Evolutionary conservation across 37 sponge, comb jelly and placozoan genomes (phyloP), one percentile per base, ranked within the genome.

Genomic region (Ianthella basta): DNA sequence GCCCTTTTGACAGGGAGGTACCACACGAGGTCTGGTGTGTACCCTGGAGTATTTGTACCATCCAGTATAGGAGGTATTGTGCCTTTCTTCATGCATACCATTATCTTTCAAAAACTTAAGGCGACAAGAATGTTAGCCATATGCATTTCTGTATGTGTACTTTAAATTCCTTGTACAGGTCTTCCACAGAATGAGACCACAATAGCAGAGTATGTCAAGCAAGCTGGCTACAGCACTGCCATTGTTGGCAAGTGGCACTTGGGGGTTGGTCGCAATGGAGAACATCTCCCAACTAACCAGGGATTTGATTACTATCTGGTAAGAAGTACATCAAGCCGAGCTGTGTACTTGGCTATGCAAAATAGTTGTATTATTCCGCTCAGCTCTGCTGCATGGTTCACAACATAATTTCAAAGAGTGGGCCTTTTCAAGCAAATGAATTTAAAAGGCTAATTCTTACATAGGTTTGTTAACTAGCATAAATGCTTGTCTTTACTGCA

Each of bases 171-270:
- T 15, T 18, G 16, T 18, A 36, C 57, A 88, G 92, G 92, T 61
- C 78, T 91, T 10, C 88, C 91, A 24, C 81, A 66, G 25, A 90
- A 94, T 73, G 94, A 94, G 70, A 90, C 90, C 38, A 94, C 94
- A 0, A 83, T 90, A 38, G 94, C 94, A 27, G 91, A 90, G 74
- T 54, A 29, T 12, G 81, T 94, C 35, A 94, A 94, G 75, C 13
- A 53, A 23, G 88, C 35, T 56, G 94, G 94, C 0, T 94, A 94
- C 81, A 73, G 30, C 56, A 88, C 91, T 24, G 89, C 59, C 19
- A 94, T 94, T 20, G 89, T 94, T 14, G 94, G 94, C 14, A 94
- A 94, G 85, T 94, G 94, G 94, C 94, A 94, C 78, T 35, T 94
- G 40, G 92, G 92, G 60, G 92, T 92, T 38, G 92, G 92, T 39